Evolutionary conservation across 1,140 invertebrate genomes (phyloP).

Genomic region (Liolophura sinensis): DNA sequence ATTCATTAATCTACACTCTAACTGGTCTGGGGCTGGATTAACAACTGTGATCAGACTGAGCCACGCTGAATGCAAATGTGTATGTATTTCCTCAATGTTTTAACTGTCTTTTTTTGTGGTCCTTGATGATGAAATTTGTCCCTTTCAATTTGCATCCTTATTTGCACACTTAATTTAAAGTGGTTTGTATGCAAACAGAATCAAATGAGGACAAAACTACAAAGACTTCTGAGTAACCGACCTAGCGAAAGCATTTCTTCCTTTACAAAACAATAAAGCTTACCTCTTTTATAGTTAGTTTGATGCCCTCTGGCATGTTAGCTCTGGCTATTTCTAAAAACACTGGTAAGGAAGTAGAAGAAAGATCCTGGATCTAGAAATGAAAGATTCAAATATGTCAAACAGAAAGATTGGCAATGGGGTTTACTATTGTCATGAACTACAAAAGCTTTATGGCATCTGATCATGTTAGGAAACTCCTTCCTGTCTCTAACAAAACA

Average conservation of each 20-base stretch:
- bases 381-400: background rate
- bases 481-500: background rate
- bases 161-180: slow-evolving; percentile 1
- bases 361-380: slow-evolving; percentile 25
- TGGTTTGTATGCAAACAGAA: background rate
- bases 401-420: background rate
- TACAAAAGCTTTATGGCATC: too few species aligned
- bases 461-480: background rate
- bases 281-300: slow-evolving; percentile 28
- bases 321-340: slow-evolving; percentile 23
- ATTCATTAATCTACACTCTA: too few species aligned
- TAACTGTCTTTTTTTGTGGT: background rate
- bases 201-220: slow-evolving; percentile 3
- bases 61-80: too few species aligned
- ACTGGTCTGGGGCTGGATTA: too few species aligned
- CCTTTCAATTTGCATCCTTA: background rate
- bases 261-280: background rate
- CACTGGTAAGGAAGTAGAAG: slow-evolving; percentile 20
- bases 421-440: background rate
- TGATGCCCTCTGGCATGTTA: slow-evolving; percentile 27
- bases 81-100: too few species aligned
- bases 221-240: background rate
- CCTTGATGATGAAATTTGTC: background rate
- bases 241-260: too few species aligned
- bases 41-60: too few species aligned